Conservation (phyloP, 1,140 invertebrate species). For the Drosophila persimilis region DNA sequence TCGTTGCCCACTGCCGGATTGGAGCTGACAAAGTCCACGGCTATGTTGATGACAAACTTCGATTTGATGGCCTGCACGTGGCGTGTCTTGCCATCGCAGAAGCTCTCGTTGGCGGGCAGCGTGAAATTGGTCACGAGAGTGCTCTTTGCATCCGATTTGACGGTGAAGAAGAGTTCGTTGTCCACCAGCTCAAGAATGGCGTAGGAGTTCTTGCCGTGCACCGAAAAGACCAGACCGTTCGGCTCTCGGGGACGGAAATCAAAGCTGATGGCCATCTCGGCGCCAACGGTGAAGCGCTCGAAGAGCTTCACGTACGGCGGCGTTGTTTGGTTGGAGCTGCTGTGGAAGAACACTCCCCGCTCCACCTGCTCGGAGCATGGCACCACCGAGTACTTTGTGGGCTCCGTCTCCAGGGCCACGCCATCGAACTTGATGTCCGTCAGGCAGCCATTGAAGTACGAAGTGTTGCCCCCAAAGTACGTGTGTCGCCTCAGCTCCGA, state of each 20-base stretch:
- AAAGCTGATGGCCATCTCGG: constrained; percentile 91
- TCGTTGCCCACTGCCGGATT: constrained; percentile 85
- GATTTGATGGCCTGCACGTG: constrained; percentile 82
- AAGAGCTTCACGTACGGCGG: constrained; percentile 83
- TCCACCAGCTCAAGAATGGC: constrained; percentile 94
- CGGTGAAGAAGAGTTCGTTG: constrained; percentile 90
- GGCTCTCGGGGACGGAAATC: constrained; percentile 94
- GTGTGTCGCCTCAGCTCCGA: constrained; percentile 48
- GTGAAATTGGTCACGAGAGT: constrained; percentile 88
- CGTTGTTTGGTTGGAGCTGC: constrained; percentile 83
- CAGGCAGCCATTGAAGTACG: constrained; percentile 94
- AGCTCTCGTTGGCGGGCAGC: constrained; percentile 87
- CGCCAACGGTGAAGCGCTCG: constrained; percentile 91
- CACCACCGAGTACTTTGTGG: constrained; percentile 85
- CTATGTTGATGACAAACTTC: constrained; percentile 74
- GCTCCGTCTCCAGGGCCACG: constrained; percentile 86
- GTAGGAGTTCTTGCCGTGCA: constrained; percentile 92
- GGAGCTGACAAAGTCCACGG: constrained; percentile 70
- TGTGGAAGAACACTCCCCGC: constrained; percentile 92
- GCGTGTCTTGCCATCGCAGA: constrained; percentile 98
- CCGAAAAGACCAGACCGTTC: constrained; percentile 91
- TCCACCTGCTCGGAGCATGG: constrained; percentile 93
- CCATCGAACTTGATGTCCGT: constrained; percentile 90
- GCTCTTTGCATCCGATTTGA: constrained; percentile 93
- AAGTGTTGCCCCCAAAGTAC: constrained; percentile 35